A percentile compares a stretch with the other conserved stretches of the same genome.
phyloP scores from a whole-genome alignment of 2,888 invertebrate species.

The Volucella inanis region DNA sequence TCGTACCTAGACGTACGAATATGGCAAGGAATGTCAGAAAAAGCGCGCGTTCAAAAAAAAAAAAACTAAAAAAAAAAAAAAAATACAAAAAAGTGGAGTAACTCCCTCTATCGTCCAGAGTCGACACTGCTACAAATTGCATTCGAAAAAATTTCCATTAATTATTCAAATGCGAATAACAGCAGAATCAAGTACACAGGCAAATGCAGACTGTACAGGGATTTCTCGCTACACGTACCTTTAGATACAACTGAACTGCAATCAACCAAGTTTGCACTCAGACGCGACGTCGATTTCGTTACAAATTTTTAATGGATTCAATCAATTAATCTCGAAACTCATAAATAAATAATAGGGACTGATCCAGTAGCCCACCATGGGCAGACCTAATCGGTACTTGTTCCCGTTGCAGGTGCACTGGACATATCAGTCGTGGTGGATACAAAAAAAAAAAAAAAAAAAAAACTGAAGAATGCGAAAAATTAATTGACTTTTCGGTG shows the following conservation, averaged over 20 bases:
- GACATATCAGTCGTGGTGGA: no score
- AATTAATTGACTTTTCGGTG: slow-evolving; percentile 61
- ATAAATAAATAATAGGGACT: slow-evolving; percentile 71
- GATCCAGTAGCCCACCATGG: not conserved
- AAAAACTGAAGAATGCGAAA: slow-evolving; percentile 35
- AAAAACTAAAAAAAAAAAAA: not conserved
- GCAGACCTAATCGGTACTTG: slow-evolving; percentile 57
- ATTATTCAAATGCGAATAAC: slow-evolving; percentile 66
- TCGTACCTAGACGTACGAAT: slow-evolving; percentile 8
- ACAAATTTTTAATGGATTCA: slow-evolving; percentile 74
- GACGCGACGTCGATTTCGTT: slow-evolving; percentile 70
- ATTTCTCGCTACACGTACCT: slow-evolving; percentile 48
- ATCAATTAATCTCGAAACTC: slow-evolving; percentile 72
- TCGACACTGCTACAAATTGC: slow-evolving; percentile 69
- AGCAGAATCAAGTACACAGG: slow-evolving; percentile 56
- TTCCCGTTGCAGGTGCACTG: slow-evolving; percentile 55
- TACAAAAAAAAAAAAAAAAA: not conserved
- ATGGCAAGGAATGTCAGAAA: slow-evolving; percentile 57
- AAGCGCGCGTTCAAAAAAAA: slow-evolving; percentile 3
- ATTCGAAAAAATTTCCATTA: slow-evolving; percentile 73
- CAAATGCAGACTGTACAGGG: slow-evolving; percentile 10
- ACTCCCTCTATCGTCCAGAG: slow-evolving; percentile 67
- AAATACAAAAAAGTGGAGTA: slow-evolving; percentile 52
- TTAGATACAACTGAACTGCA: slow-evolving; percentile 16
- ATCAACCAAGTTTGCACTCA: slow-evolving; percentile 43